Percentiles rank a stretch among this genome's conserved stretches.
These are phyloP conservation scores for Agonum fuliginosum DNA, from an alignment of 2,888 invertebrate species.

Conservation along the genomic window DNA sequence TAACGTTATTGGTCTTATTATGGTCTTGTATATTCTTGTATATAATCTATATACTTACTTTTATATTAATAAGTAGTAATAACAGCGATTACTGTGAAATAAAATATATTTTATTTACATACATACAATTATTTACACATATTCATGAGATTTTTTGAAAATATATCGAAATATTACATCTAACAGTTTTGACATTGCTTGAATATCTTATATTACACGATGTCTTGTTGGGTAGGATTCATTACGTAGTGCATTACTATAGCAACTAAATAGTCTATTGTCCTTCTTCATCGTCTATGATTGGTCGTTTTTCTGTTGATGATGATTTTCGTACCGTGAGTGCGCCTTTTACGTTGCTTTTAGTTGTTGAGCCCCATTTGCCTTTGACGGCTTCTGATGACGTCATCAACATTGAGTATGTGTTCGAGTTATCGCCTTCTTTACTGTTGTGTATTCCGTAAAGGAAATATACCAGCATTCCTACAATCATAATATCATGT, in stretches of 20 bases:
- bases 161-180: conserved; percentile 52
- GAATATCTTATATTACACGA: conserved; percentile 31
- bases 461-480: conserved; percentile 86
- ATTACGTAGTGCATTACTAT: conserved; percentile 21
- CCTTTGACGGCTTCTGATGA: conserved; percentile 78
- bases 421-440: conserved; percentile 79
- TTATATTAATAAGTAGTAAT: too few species aligned
- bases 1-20: too few species aligned
- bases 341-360: conserved; percentile 69
- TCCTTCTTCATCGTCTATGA: conserved; percentile 64
- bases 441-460: conserved; percentile 92
- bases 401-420: conserved; percentile 80
- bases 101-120: conserved; percentile 57
- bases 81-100: conserved; percentile 30
- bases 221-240: conserved; percentile 41
- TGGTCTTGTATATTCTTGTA: too few species aligned
- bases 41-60: not conserved
- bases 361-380: conserved; percentile 77
- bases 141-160: conserved; percentile 45
- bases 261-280: conserved; percentile 36
- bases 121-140: conserved; percentile 56
- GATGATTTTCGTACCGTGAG: conserved; percentile 69
- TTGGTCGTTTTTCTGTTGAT: conserved; percentile 70
- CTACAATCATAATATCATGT: conserved; percentile 72
- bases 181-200: conserved; percentile 44